Conservation (phyloP, 2,888 invertebrate species). For the Volucella inanis region DNA sequence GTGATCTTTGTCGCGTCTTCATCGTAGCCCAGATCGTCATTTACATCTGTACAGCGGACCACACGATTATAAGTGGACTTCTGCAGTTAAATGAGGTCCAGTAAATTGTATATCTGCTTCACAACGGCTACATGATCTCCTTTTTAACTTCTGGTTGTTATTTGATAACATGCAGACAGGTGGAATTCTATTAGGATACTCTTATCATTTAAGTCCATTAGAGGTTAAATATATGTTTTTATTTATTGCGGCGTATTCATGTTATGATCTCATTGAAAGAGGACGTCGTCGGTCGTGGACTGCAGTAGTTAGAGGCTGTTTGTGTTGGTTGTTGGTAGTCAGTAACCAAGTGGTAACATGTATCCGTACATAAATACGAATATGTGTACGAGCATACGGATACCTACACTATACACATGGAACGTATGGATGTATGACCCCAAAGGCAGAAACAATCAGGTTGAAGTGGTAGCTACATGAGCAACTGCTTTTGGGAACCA, state of each 20-base stretch:
- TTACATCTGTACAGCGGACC: constrained; percentile 69
- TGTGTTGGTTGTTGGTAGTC: too few relatives aligned
- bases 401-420: too few relatives aligned
- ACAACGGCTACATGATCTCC: constrained; percentile 75
- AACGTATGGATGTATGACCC: constrained; percentile 31
- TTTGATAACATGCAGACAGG: constrained; percentile 76
- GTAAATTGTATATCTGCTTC: constrained; percentile 53
- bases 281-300: constrained; percentile 8
- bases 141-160: constrained; percentile 77
- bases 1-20: constrained; percentile 63
- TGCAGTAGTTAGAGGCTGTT: too few relatives aligned
- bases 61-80: constrained; percentile 58
- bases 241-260: constrained; percentile 66
- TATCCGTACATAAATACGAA: background rate
- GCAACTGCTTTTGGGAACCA: constrained; percentile 71
- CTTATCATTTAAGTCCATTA: constrained; percentile 78
- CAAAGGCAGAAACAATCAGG: constrained; percentile 27
- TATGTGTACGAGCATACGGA: background rate
- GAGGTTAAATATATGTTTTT: constrained; percentile 76
- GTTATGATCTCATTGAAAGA: constrained; percentile 48
- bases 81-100: constrained; percentile 22
- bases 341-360: too few relatives aligned
- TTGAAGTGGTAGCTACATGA: constrained; percentile 54
- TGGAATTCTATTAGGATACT: constrained; percentile 74
- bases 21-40: constrained; percentile 69